Conservation (phyloP, 1,140 invertebrate genomes). For the Aphidius gifuensis region DNA sequence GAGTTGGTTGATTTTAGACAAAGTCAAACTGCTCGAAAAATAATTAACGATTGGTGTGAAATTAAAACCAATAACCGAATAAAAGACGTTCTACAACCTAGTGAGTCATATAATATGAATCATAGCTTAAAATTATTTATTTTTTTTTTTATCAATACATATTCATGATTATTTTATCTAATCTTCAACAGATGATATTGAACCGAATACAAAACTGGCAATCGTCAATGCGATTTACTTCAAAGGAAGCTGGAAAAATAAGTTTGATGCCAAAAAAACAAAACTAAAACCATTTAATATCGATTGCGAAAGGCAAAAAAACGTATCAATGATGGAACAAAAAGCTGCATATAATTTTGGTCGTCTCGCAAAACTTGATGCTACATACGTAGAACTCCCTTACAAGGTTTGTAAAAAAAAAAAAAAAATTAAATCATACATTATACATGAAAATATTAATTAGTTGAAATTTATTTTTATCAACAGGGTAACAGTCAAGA, state of each 20-base stretch:
- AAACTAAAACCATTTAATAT: constrained; percentile 47
- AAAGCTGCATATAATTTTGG: constrained; percentile 46
- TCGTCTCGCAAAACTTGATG: constrained; percentile 40
- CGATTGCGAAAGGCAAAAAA: constrained; percentile 40
- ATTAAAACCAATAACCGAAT: constrained; percentile 71
- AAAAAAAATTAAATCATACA: constrained; percentile 10
- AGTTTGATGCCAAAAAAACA: constrained; percentile 47
- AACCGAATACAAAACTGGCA: constrained; percentile 59
- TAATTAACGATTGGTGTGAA: constrained; percentile 72
- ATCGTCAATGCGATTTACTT: constrained; percentile 84
- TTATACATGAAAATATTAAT: constrained; percentile 33
- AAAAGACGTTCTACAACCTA: constrained; percentile 60
- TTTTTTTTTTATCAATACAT: too few relatives aligned
- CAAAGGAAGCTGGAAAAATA: constrained; percentile 58
- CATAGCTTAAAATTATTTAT: too few relatives aligned
- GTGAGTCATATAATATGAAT: constrained; percentile 29
- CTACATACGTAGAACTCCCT: constrained; percentile 51
- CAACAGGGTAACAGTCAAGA: constrained; percentile 43
- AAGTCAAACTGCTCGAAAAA: constrained; percentile 44
- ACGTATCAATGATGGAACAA: constrained; percentile 52
- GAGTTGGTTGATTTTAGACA: constrained; percentile 58
- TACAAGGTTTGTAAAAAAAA: constrained; percentile 15
- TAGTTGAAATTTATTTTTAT: neutral
- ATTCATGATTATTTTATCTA: too few relatives aligned
- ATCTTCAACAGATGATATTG: constrained; percentile 2